Conservation (phyloP, 2,113 vertebrate species). For the Hippocampus mohnikei region DNA sequence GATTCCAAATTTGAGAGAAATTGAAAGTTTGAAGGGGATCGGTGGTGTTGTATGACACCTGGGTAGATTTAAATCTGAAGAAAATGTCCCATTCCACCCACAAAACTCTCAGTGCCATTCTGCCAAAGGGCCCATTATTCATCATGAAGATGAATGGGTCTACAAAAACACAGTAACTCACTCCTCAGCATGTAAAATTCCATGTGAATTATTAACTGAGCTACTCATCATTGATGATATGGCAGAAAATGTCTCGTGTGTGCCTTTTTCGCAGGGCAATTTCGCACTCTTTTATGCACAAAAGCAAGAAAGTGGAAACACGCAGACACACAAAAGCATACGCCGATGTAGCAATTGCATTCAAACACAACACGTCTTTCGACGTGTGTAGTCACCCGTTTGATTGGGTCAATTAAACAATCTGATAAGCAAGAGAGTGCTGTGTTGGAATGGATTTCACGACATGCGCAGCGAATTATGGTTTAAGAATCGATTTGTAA, state of each 20-base stretch:
- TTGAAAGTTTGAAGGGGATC: neutral
- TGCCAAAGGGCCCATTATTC: constrained; percentile 54
- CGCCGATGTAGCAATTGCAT: neutral
- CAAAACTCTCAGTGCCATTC: constrained; percentile 51
- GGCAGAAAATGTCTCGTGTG: constrained; percentile 9
- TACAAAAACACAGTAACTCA: constrained; percentile 60
- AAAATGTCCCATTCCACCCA: constrained; percentile 61
- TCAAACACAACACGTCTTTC: neutral
- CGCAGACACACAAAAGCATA: constrained; percentile 20
- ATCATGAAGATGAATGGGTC: constrained; percentile 63
- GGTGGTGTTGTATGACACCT: neutral
- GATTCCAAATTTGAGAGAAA: neutral
- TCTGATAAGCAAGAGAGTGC: neutral
- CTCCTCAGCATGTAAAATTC: constrained; percentile 39
- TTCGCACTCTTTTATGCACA: constrained; percentile 19
- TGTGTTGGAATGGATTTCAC: neutral
- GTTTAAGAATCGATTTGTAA: neutral
- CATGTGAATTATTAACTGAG: constrained; percentile 62
- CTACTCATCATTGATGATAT: constrained; percentile 30
- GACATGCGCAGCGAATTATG: neutral
- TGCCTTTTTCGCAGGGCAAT: constrained; percentile 7
- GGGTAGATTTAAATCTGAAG: constrained; percentile 14
- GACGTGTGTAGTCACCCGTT: neutral
- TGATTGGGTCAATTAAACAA: neutral
- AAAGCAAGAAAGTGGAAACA: constrained; percentile 17